Percentiles rank a stretch among this genome's conserved stretches.
These are phyloP conservation scores for Drosophila sordidapex DNA, from an alignment of 2,888 invertebrate species.

Conservation along the genomic window DNA sequence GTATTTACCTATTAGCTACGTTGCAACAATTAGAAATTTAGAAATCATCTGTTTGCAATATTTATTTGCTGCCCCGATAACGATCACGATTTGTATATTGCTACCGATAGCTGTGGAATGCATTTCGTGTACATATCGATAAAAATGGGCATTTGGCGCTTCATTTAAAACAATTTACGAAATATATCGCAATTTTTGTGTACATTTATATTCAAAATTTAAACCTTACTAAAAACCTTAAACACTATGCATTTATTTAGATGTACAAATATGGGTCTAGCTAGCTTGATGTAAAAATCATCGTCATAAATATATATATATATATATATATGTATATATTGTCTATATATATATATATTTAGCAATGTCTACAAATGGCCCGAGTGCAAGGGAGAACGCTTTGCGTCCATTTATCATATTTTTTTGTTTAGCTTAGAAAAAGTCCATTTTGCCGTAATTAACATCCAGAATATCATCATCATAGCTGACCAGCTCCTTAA, in stretches of 20 bases:
- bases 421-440: constrained; percentile 86
- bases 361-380: constrained; percentile 30
- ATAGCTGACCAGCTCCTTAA: constrained; percentile 80
- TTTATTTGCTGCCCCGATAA: constrained; percentile 43
- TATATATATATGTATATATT: constrained; percentile 31
- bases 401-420: constrained; percentile 81
- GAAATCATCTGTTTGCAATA: constrained; percentile 53
- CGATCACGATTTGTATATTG: constrained; percentile 16
- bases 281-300: constrained; percentile 59
- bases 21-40: constrained; percentile 58
- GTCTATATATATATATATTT: constrained; percentile 29
- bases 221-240: constrained; percentile 48
- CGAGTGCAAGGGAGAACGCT: constrained; percentile 52
- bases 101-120: constrained; percentile 5
- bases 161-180: constrained; percentile 5
- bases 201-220: constrained; percentile 27
- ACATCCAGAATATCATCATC: constrained; percentile 91
- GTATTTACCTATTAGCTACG: constrained; percentile 57
- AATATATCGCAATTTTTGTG: background rate
- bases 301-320: constrained; percentile 38
- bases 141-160: background rate
- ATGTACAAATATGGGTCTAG: constrained; percentile 73
- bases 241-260: constrained; percentile 68
- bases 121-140: constrained; percentile 24
- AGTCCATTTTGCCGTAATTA: constrained; percentile 90